Conservation (phyloP, 2,113 vertebrate species). For the Himantopus leucocephalus region DNA sequence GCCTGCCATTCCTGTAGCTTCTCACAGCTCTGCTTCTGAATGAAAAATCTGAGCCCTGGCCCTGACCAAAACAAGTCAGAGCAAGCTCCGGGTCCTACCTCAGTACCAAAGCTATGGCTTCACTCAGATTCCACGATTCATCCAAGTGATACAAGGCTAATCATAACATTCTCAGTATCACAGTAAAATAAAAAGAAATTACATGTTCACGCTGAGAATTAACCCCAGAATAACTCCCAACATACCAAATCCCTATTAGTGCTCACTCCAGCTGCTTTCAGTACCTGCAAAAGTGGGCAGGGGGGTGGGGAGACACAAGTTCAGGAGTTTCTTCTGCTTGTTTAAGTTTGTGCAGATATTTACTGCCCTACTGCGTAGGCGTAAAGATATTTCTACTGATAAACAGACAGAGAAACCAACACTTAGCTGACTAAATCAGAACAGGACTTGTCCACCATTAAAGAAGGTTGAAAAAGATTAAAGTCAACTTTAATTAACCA, state of each 20-base stretch:
- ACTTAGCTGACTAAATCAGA: neutral
- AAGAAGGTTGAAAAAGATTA: neutral
- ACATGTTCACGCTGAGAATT: neutral
- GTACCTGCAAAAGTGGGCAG: too few relatives aligned
- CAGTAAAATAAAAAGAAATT: neutral
- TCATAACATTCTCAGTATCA: neutral
- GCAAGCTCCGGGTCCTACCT: neutral
- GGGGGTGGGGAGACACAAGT: neutral
- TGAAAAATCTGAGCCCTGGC: neutral
- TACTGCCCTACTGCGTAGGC: too few relatives aligned
- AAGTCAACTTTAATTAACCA: neutral
- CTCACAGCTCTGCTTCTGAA: neutral
- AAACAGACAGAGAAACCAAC: neutral
- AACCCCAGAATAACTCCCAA: neutral
- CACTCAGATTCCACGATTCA: neutral
- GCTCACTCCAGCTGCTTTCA: neutral
- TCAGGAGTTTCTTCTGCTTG: neutral
- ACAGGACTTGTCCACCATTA: neutral
- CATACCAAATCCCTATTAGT: neutral
- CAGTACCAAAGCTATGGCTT: neutral
- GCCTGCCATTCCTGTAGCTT: neutral
- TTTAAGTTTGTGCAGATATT: neutral
- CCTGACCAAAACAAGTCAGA: neutral
- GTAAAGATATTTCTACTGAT: neutral
- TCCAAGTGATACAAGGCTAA: neutral